Conservation (phyloP, 2,797 vertebrate genomes). For the Molothrus aeneus region DNA sequence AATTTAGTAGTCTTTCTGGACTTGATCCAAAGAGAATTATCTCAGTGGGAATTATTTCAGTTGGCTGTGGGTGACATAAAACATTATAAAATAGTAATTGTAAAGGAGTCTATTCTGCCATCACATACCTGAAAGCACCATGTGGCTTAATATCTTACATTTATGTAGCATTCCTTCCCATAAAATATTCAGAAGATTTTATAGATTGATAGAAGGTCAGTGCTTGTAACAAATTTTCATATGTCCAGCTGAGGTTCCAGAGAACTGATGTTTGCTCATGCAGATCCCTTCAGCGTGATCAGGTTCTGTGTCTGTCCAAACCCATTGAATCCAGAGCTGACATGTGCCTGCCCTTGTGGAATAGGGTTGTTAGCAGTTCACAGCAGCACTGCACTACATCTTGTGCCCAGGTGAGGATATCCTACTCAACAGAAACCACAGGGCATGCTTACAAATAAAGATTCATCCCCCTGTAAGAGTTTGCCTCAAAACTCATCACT, state of each 20-base stretch:
- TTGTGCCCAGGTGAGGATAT: not conserved
- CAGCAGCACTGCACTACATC: not conserved
- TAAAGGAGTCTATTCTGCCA: not conserved
- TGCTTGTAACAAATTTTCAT: not conserved
- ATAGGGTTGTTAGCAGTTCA: not conserved
- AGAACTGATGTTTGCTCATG: not conserved
- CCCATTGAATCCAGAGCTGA: not conserved
- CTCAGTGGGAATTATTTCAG: not conserved
- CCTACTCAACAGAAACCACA: not conserved
- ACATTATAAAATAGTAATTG: not conserved
- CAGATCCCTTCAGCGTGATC: not conserved
- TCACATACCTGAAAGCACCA: not conserved
- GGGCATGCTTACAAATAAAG: not conserved
- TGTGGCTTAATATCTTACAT: not conserved
- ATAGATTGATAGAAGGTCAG: not conserved
- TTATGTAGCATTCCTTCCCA: not conserved
- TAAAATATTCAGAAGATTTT: not conserved
- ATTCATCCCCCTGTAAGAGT: not conserved
- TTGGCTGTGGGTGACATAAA: not conserved
- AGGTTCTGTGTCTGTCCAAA: not conserved
- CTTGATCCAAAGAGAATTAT: not conserved
- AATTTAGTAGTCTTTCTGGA: not conserved
- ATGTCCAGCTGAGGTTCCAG: not conserved
- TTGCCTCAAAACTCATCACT: not conserved
- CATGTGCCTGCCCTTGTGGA: not conserved